These are phyloP conservation scores for Salmo trutta DNA, from an alignment of 2,797 vertebrate species.

Conservation along the genomic window DNA sequence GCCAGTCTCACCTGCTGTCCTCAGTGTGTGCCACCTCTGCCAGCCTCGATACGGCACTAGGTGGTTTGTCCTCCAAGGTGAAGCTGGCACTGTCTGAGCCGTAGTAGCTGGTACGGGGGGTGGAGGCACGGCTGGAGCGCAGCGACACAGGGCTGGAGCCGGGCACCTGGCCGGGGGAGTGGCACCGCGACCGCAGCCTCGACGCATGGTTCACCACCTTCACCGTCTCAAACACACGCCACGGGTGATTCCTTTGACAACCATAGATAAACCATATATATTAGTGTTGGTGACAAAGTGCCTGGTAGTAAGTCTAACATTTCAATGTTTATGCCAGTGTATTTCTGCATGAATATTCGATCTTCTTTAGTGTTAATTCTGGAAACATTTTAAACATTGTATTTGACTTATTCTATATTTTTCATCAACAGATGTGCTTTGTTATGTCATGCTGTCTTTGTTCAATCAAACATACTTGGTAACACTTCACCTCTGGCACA, in stretches of 20 bases:
- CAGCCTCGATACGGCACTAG: constrained; percentile 17
- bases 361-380: neutral
- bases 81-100: constrained; percentile 70
- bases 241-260: constrained; percentile 71
- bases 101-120: constrained; percentile 74
- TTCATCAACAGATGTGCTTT: neutral
- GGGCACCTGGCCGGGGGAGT: constrained; percentile 68
- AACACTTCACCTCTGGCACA: neutral
- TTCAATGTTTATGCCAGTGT: neutral
- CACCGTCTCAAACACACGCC: constrained; percentile 84
- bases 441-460: neutral
- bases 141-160: constrained; percentile 73
- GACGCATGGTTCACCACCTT: constrained; percentile 78
- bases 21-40: constrained; percentile 33
- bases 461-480: neutral
- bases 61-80: constrained; percentile 68
- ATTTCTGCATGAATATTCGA: neutral
- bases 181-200: constrained; percentile 74
- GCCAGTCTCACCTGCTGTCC: constrained; percentile 59
- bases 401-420: neutral
- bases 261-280: neutral
- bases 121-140: constrained; percentile 75
- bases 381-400: neutral
- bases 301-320: neutral
- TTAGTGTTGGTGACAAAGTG: neutral